Evolutionary conservation across 2,888 invertebrate genomes (phyloP).

Genomic region (Dendrolimus pini): DNA sequence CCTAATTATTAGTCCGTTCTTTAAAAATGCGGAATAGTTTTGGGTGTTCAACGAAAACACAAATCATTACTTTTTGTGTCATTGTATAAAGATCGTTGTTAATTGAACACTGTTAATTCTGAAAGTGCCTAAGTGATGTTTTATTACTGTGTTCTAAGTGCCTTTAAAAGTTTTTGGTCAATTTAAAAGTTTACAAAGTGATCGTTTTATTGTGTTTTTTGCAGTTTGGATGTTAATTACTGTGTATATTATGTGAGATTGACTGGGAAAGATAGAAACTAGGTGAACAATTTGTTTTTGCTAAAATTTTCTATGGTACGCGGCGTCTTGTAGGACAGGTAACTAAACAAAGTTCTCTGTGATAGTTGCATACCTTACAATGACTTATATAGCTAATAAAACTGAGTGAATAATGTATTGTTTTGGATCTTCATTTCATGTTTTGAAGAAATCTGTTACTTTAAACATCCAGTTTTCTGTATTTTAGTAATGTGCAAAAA

Average conservation of each 20-base stretch:
- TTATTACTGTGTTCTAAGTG: constrained; percentile 28
- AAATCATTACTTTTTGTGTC: background rate
- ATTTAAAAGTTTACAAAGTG: constrained; percentile 34
- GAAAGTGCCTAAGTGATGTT: constrained; percentile 22
- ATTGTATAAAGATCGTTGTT: background rate
- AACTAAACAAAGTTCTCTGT: background rate
- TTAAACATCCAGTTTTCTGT: too few relatives aligned
- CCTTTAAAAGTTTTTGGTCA: constrained; percentile 54
- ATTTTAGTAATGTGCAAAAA: too few relatives aligned
- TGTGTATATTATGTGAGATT: background rate
- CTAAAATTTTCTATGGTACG: background rate
- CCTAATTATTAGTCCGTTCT: too few relatives aligned
- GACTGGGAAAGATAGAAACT: background rate
- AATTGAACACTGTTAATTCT: constrained; percentile 12
- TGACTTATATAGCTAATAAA: background rate
- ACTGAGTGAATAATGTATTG: too few relatives aligned
- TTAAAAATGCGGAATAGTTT: too few relatives aligned
- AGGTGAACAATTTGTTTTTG: background rate
- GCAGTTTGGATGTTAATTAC: background rate
- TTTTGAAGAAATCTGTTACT: too few relatives aligned
- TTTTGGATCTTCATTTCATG: too few relatives aligned
- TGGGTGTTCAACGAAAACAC: background rate
- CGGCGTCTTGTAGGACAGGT: background rate
- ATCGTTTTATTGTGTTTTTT: constrained; percentile 21
- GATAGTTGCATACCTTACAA: background rate